These are phyloP conservation scores for Geophilus truncorum DNA, from an alignment of 2,888 invertebrate genomes.

Conservation along the genomic window DNA sequence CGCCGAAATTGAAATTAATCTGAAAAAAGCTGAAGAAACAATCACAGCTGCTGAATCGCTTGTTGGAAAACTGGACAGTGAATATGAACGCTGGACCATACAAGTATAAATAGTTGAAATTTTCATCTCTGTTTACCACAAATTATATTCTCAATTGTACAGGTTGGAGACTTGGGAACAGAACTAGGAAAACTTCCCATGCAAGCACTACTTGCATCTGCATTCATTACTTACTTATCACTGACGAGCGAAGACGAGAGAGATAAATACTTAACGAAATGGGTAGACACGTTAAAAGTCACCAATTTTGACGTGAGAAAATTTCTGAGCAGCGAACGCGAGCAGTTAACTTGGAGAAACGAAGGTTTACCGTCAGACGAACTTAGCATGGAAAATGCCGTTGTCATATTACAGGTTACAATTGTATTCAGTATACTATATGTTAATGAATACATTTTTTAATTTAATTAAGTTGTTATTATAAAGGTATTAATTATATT, in stretches of 20 bases:
- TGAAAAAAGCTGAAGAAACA: slow-evolving; percentile 70
- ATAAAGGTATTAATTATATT: not conserved
- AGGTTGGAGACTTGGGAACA: slow-evolving; percentile 53
- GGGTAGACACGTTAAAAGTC: slow-evolving; percentile 49
- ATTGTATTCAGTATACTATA: too few relatives aligned
- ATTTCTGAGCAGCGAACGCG: slow-evolving; percentile 64
- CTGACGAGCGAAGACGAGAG: slow-evolving; percentile 65
- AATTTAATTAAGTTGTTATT: not conserved
- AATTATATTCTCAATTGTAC: not conserved
- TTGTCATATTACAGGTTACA: slow-evolving; percentile 66
- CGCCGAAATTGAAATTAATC: slow-evolving; percentile 78
- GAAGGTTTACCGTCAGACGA: slow-evolving; percentile 76
- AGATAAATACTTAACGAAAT: slow-evolving; percentile 51
- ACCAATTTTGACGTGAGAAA: slow-evolving; percentile 54
- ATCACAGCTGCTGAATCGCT: slow-evolving; percentile 72
- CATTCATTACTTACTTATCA: slow-evolving; percentile 70
- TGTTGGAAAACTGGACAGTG: slow-evolving; percentile 79
- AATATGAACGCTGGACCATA: slow-evolving; percentile 79
- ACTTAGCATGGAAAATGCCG: slow-evolving; percentile 73
- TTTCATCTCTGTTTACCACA: not conserved
- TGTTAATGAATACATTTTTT: too few relatives aligned
- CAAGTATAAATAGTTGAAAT: slow-evolving; percentile 54
- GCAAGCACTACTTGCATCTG: slow-evolving; percentile 66
- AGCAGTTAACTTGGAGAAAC: slow-evolving; percentile 76
- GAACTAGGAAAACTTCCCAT: slow-evolving; percentile 61